Percentiles rank a stretch among this genome's conserved stretches.
Conservation (phyloP, 2,113 vertebrate genomes). For the Oryctolagus cuniculus region DNA sequence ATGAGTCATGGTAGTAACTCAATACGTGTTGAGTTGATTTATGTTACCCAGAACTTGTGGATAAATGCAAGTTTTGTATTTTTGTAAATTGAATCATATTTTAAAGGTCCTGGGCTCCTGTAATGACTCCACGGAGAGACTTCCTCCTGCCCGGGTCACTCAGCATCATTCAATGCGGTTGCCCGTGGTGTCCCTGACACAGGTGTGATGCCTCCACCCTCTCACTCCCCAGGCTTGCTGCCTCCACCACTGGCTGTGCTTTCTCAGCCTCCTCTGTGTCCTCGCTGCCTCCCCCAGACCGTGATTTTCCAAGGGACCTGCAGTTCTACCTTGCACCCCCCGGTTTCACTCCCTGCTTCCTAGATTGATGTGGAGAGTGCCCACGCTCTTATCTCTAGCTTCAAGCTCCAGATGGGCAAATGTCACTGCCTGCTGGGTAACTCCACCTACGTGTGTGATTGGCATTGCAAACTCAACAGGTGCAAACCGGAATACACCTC, state of each 20-base stretch:
- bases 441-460: background rate
- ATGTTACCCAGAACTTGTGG: slow-evolving; percentile 7
- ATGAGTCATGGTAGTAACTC: slow-evolving; percentile 40
- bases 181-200: background rate
- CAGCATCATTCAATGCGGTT: background rate
- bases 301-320: accelerated
- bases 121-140: background rate
- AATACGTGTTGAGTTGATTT: slow-evolving; percentile 25
- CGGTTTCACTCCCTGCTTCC: background rate
- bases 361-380: background rate
- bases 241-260: background rate
- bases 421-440: background rate
- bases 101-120: background rate
- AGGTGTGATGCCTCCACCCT: background rate
- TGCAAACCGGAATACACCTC: background rate
- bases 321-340: background rate
- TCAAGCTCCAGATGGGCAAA: background rate
- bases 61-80: slow-evolving; percentile 46
- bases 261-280: background rate
- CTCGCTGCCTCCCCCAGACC: background rate
- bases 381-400: background rate
- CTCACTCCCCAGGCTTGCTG: background rate
- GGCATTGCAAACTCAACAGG: background rate
- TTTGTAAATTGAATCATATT: slow-evolving; percentile 12
- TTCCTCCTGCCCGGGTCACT: background rate